Percentiles rank a stretch among this genome's conserved stretches.
Conservation (phyloP, 2,888 invertebrate genomes). For the Aleiodes alternator region DNA sequence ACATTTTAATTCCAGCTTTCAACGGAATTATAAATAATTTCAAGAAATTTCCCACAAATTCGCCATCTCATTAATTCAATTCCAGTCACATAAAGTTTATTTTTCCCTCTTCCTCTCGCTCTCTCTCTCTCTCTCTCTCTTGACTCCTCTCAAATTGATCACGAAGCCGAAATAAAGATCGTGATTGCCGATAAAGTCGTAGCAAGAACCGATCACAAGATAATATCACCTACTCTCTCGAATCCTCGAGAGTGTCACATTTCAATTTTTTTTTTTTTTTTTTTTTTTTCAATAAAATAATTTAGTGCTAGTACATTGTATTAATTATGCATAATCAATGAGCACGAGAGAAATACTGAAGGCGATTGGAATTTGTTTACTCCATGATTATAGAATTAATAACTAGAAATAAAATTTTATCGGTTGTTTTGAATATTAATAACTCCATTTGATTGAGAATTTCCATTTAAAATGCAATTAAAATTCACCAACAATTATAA, state of each 20-base stretch:
- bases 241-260: conserved; percentile 20
- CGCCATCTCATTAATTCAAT: too few species aligned
- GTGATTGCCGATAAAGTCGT: neutral
- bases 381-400: neutral
- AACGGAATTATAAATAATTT: too few species aligned
- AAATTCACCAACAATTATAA: neutral
- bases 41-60: too few species aligned
- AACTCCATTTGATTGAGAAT: neutral
- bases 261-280: neutral
- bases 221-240: conserved; percentile 1
- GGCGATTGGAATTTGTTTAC: neutral
- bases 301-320: neutral
- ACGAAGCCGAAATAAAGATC: conserved; percentile 16
- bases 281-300: conserved; percentile 8
- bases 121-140: neutral
- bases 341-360: neutral
- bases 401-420: neutral
- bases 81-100: too few species aligned
- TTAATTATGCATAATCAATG: conserved; percentile 30
- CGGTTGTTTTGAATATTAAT: conserved; percentile 10
- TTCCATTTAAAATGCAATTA: neutral
- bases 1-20: too few species aligned
- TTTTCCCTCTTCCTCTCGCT: too few species aligned
- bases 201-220: conserved; percentile 6
- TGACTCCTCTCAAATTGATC: conserved; percentile 7